Percentiles rank a stretch among this genome's conserved stretches.
These are phyloP conservation scores for Cyphomyrus plagiostoma DNA, from an alignment of 2,113 vertebrate genomes.

Conservation along the genomic window DNA sequence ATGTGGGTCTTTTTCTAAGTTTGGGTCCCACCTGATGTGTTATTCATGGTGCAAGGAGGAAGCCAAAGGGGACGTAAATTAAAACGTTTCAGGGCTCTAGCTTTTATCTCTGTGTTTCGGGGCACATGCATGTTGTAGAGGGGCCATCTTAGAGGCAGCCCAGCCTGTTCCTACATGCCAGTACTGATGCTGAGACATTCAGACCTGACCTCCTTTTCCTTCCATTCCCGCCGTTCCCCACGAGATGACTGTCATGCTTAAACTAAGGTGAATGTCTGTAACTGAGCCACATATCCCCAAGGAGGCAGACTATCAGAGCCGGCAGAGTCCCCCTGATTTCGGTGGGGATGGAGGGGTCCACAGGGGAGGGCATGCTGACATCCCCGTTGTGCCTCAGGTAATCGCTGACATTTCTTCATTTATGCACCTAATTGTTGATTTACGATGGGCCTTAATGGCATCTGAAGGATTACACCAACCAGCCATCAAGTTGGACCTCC, in stretches of 20 bases:
- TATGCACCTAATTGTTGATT: slow-evolving; percentile 57
- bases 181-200: too few relatives aligned
- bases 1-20: not conserved
- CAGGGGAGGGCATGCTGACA: slow-evolving; percentile 29
- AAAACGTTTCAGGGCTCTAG: not conserved
- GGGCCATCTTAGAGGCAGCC: not conserved
- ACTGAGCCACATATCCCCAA: slow-evolving; percentile 42
- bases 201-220: not conserved
- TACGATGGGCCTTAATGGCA: slow-evolving; percentile 47
- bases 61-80: not conserved
- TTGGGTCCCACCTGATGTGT: not conserved
- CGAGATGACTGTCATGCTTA: slow-evolving; percentile 36
- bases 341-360: slow-evolving; percentile 16
- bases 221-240: slow-evolving; percentile 17
- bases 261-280: slow-evolving; percentile 45
- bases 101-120: slow-evolving; percentile 19
- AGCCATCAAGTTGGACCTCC: slow-evolving; percentile 43
- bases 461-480: slow-evolving; percentile 43
- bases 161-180: not conserved
- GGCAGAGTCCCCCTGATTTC: slow-evolving; percentile 33
- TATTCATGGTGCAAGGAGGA: not conserved
- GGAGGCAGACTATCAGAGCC: slow-evolving; percentile 31
- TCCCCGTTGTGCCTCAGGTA: slow-evolving; percentile 44
- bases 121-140: not conserved
- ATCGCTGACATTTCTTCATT: slow-evolving; percentile 52